Evolutionary conservation across 2,113 vertebrate species (phyloP).

Genomic region (Charina bottae): DNA sequence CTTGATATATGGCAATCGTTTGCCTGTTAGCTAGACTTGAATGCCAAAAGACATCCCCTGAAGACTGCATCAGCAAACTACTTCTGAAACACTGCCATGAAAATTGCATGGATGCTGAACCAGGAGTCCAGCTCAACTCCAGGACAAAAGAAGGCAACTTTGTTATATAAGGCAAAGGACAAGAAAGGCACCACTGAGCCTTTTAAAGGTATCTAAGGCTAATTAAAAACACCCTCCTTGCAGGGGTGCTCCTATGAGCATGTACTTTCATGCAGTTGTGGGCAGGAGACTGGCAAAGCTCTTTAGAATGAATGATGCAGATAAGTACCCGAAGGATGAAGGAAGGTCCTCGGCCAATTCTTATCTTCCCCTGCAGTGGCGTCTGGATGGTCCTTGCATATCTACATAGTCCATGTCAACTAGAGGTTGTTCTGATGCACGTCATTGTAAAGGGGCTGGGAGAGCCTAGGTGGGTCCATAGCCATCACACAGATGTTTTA

Average conservation of each 20-base stretch:
- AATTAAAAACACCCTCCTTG: not conserved
- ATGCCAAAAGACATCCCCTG: not conserved
- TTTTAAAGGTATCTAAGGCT: not conserved
- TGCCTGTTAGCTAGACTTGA: not conserved
- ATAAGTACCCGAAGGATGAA: no score
- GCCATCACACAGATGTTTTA: not conserved
- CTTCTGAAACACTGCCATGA: not conserved
- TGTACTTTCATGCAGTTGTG: not conserved
- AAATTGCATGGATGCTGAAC: not conserved
- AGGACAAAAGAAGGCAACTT: not conserved
- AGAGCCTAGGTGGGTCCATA: not conserved
- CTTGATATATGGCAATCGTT: not conserved
- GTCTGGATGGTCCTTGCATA: not conserved
- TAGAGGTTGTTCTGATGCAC: not conserved
- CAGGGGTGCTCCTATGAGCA: no score
- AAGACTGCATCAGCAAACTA: not conserved
- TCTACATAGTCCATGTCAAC: not conserved
- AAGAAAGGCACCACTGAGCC: not conserved
- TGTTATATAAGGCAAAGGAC: not conserved
- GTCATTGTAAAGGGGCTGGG: not conserved
- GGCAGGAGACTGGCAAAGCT: not conserved
- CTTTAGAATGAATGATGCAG: not conserved
- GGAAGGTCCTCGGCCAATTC: not conserved
- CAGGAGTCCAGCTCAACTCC: not conserved
- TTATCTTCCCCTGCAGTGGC: not conserved